Evolutionary conservation across 1,140 invertebrate species (phyloP).

Genomic region (Zaprionus camerounensis): DNA sequence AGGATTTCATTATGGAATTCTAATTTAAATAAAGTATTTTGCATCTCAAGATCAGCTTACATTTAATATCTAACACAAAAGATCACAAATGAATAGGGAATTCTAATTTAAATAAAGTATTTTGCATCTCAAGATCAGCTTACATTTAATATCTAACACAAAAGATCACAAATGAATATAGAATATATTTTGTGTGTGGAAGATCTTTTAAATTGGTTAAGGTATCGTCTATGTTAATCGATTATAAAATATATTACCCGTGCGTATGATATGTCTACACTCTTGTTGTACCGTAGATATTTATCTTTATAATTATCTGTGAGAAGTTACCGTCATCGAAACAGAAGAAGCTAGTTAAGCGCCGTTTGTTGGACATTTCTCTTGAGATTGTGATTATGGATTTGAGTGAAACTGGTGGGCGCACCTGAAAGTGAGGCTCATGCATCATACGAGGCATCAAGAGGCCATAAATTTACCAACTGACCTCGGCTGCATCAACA

Average conservation of each 20-base stretch:
- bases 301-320: slow-evolving; percentile 6
- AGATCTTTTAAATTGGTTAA: background rate
- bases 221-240: background rate
- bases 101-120: too few species aligned
- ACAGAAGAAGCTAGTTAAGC: slow-evolving; percentile 37
- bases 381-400: slow-evolving; percentile 61
- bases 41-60: background rate
- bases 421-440: slow-evolving; percentile 65
- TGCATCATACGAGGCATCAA: slow-evolving; percentile 56
- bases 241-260: background rate
- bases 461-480: slow-evolving; percentile 61
- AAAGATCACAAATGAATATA: background rate
- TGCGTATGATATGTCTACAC: background rate
- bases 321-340: background rate
- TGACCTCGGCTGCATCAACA: slow-evolving; percentile 72
- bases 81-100: background rate
- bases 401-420: slow-evolving; percentile 65
- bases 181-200: too few species aligned
- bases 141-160: background rate
- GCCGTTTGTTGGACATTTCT: slow-evolving; percentile 23
- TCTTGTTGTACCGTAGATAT: background rate
- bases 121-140: background rate
- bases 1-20: background rate
- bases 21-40: background rate
- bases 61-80: background rate